Conservation (phyloP, 23 tunicate species). For the Ascidia mentula region DNA sequence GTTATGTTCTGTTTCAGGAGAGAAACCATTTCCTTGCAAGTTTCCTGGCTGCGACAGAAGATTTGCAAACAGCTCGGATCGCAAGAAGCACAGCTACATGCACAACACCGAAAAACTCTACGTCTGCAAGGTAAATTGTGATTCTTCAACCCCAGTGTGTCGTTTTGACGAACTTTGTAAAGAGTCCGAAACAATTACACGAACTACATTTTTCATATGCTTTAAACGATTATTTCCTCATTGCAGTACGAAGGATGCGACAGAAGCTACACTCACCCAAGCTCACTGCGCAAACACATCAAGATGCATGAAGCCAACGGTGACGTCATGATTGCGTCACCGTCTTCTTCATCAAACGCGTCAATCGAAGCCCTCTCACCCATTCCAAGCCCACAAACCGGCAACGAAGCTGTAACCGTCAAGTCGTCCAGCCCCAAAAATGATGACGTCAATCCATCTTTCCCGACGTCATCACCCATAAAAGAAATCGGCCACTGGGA, state of each 20-base stretch:
- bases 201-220: neutral
- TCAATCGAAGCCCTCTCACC: neutral
- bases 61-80: slow-evolving; percentile 79
- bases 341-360: neutral
- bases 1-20: slow-evolving; percentile 10
- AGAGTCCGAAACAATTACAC: no score
- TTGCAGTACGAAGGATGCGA: slow-evolving; percentile 63
- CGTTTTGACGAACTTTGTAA: no score
- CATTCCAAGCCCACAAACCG: neutral
- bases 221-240: no score
- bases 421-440: neutral
- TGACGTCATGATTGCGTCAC: slow-evolving; percentile 24
- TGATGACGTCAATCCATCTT: neutral
- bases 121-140: slow-evolving; percentile 25
- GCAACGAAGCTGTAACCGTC: neutral
- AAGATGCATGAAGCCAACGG: slow-evolving; percentile 61
- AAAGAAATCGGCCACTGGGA: neutral
- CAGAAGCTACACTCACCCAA: slow-evolving; percentile 79
- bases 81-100: slow-evolving; percentile 78
- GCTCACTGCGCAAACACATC: slow-evolving; percentile 70
- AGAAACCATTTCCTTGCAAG: slow-evolving; percentile 70
- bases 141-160: no score
- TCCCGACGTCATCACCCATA: neutral
- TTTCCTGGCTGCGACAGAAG: slow-evolving; percentile 69
- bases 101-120: slow-evolving; percentile 60